These are phyloP conservation scores for Machaerirhynchus nigripectus DNA, from an alignment of 2,113 vertebrate species.

Conservation along the genomic window DNA sequence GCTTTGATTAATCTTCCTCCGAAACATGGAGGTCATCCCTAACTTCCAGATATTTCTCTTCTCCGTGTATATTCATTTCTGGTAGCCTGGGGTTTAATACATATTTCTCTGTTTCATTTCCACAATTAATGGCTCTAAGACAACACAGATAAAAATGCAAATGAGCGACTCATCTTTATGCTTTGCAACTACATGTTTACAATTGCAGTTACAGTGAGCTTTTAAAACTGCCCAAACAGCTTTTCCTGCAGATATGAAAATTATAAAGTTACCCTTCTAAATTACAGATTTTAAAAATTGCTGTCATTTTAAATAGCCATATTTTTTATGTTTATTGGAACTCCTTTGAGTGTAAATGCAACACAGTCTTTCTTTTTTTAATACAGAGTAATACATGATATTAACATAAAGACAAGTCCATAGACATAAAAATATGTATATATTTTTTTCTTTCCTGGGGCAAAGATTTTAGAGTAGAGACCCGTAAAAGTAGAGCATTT, in stretches of 20 bases:
- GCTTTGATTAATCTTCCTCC: slow-evolving; percentile 16
- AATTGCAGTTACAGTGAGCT: slow-evolving; percentile 11
- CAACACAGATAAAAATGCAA: slow-evolving; percentile 67
- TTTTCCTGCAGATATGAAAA: slow-evolving; percentile 15
- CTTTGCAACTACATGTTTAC: slow-evolving; percentile 37
- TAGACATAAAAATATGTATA: background rate
- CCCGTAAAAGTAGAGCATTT: background rate
- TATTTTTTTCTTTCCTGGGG: background rate
- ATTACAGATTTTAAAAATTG: slow-evolving; percentile 18
- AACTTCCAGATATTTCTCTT: slow-evolving; percentile 40
- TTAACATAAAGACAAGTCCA: background rate
- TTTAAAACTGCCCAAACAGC: slow-evolving; percentile 34
- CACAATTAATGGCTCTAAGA: slow-evolving; percentile 61
- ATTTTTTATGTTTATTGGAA: slow-evolving; percentile 1
- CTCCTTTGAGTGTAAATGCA: background rate
- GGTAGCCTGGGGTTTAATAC: slow-evolving; percentile 13
- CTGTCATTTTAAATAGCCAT: background rate
- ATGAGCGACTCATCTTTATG: slow-evolving; percentile 52
- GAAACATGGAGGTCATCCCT: background rate
- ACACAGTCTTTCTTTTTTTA: background rate
- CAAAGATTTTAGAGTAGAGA: slow-evolving; percentile 2
- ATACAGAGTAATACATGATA: background rate
- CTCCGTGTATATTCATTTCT: slow-evolving; percentile 8
- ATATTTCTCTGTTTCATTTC: slow-evolving; percentile 36
- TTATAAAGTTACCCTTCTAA: slow-evolving; percentile 33